These are phyloP conservation scores for Dendroctonus valens DNA, from an alignment of 1,140 invertebrate species.

Conservation along the genomic window DNA sequence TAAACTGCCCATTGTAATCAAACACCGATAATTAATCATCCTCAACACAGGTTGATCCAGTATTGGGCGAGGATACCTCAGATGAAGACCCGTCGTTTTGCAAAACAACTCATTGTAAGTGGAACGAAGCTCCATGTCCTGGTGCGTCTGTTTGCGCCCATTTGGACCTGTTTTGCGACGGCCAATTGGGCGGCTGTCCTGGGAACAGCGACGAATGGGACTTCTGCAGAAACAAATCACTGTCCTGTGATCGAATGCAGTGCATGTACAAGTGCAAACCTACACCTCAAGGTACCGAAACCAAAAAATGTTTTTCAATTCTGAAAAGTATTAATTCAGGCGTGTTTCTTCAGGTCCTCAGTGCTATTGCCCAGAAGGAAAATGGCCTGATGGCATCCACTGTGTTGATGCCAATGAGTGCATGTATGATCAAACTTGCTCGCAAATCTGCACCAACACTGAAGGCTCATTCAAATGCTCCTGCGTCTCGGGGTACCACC, in stretches of 20 bases:
- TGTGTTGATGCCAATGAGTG: conserved; percentile 78
- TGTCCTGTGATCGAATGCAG: conserved; percentile 56
- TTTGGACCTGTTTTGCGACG: conserved; percentile 55
- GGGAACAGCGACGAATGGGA: conserved; percentile 58
- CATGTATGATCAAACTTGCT: conserved; percentile 68
- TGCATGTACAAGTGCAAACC: conserved; percentile 69
- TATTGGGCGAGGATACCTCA: conserved; percentile 54
- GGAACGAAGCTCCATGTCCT: conserved; percentile 61
- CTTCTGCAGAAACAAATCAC: conserved; percentile 56
- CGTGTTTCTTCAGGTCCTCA: conserved; percentile 52
- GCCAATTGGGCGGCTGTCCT: conserved; percentile 52
- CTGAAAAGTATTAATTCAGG: not conserved
- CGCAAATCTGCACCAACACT: conserved; percentile 75
- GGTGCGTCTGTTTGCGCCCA: conserved; percentile 55
- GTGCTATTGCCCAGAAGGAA: conserved; percentile 74
- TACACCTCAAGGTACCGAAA: conserved; percentile 47
- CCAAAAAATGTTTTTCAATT: not conserved
- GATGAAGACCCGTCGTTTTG: conserved; percentile 44
- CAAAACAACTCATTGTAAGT: conserved; percentile 53
- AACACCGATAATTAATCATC: too few species aligned
- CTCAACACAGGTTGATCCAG: conserved; percentile 47
- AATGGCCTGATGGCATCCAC: conserved; percentile 62
- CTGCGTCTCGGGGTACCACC: conserved; percentile 73
- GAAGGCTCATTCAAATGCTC: conserved; percentile 70
- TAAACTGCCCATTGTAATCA: too few species aligned